Percentiles rank a stretch among this genome's conserved stretches.
Evolutionary conservation across 2,888 invertebrate species (phyloP).

Genomic region (Neocrepidodera transversa): DNA sequence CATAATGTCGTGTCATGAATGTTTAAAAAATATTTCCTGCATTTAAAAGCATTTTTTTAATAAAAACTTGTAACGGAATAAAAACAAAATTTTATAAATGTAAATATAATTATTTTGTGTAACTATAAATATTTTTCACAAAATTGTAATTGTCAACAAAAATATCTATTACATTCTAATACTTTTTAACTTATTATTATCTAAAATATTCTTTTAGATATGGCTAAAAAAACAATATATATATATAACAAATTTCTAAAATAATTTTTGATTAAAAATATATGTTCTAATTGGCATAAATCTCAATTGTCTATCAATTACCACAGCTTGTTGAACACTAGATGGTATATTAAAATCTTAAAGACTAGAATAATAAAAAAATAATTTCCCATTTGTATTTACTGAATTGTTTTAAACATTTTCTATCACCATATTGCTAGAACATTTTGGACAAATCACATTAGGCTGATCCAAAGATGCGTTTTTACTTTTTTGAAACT

Average conservation of each 20-base stretch:
- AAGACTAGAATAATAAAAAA: slow-evolving; percentile 5
- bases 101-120: too few species aligned
- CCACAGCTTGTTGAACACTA: slow-evolving; percentile 3
- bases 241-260: background rate
- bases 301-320: background rate
- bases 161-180: background rate
- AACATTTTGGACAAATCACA: slow-evolving; percentile 60
- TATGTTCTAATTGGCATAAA: slow-evolving; percentile 5
- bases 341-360: background rate
- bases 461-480: slow-evolving; percentile 38
- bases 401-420: slow-evolving; percentile 9
- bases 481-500: slow-evolving; percentile 63
- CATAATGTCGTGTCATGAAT: too few species aligned
- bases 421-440: slow-evolving; percentile 65
- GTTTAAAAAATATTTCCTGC: background rate
- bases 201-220: too few species aligned
- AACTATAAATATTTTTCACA: background rate
- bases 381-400: background rate
- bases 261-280: background rate
- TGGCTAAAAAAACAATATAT: background rate
- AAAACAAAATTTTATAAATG: too few species aligned
- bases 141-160: background rate
- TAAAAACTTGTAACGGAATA: too few species aligned
- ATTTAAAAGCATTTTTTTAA: background rate
- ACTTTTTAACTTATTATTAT: background rate